Base-by-base conservation (phyloP, 2,797 vertebrate species). In the Apogon talboti region DNA sequence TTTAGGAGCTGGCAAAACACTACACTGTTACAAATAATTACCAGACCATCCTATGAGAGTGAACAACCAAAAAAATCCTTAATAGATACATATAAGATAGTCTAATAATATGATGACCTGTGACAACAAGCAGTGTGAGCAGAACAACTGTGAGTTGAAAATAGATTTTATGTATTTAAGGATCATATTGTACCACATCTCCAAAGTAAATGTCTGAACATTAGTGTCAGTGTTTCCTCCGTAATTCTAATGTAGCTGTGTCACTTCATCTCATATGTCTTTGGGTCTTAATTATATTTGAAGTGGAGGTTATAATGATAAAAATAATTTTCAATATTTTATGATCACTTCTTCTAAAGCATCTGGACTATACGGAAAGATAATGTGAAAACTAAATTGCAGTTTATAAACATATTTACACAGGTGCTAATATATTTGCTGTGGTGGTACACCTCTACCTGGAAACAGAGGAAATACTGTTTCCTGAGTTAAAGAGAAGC, bases 11-110 rank as follows among this genome's bases (percentile, higher is more conserved):
- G 37, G 58, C 49, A 50, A 7, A 54, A 55, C 4, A 4, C 49
- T 48, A 24, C 42, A 47, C 19, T 46, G 21, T 11, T 35, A 7
- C 16, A 1, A 35, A 50, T 13, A 15, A 18, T 30, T 4, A 37
- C n/a, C 5, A 51, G 28, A 15, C 11, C 7, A 14, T 61, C 11
- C 35, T 38, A 52, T 50, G 11, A 5, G 11, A 51, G 49, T 59
- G 40, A 75, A 64, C 64, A 61, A 51, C 40, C n/a, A n/a, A n/a
- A 1, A 54, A 42, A 44, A 42, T 15, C 28, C 14, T 66, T 53
- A 59, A 61, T 57, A 49, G 18, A 61, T 16, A n/a, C 13, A 9
- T 12, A 4, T 56, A 16, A 30, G 11, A 43, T 59, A 35, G 46
- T 4, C 6, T 66, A 67, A 61, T 69, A 42, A 67, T 48, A 54